A percentile compares a stretch with the other conserved stretches of the same genome.
Evolutionary conservation across 2,797 vertebrate species (phyloP).

Genomic region (Gorsachius magnificus): DNA sequence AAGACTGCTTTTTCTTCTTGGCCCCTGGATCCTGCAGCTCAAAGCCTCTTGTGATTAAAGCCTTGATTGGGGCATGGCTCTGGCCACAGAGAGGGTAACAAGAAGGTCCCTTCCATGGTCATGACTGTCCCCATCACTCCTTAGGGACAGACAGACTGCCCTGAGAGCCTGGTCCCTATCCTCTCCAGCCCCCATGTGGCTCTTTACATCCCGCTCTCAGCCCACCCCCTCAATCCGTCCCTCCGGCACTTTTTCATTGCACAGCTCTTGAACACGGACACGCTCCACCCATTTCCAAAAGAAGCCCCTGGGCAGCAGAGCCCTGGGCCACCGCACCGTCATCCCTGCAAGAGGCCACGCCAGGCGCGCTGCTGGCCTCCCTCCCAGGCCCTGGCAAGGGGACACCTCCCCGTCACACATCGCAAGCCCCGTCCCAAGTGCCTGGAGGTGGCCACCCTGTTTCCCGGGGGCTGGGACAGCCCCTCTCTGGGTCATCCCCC

Average conservation of each 20-base stretch:
- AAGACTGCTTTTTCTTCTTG: not conserved
- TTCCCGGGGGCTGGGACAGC: not conserved
- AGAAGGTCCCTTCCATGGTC: not conserved
- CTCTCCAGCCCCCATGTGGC: not conserved
- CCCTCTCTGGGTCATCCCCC: no score
- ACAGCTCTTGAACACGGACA: not conserved
- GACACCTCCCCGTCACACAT: not conserved
- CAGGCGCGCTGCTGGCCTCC: fast-evolving
- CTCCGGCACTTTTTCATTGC: not conserved
- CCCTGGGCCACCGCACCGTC: no score
- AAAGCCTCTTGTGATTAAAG: not conserved
- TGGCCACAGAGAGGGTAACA: not conserved
- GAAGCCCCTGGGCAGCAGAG: not conserved
- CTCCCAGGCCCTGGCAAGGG: not conserved
- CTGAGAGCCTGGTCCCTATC: no score
- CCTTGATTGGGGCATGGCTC: not conserved
- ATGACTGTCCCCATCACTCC: not conserved
- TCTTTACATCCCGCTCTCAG: not conserved
- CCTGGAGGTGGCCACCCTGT: not conserved
- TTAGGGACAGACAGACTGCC: not conserved
- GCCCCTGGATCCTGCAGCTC: not conserved
- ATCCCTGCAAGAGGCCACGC: not conserved
- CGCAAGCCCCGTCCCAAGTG: not conserved
- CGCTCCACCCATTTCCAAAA: not conserved
- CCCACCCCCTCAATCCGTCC: not conserved